Base-by-base conservation (phyloP, 2,113 vertebrate species). In the Paraplagusia blochii region DNA sequence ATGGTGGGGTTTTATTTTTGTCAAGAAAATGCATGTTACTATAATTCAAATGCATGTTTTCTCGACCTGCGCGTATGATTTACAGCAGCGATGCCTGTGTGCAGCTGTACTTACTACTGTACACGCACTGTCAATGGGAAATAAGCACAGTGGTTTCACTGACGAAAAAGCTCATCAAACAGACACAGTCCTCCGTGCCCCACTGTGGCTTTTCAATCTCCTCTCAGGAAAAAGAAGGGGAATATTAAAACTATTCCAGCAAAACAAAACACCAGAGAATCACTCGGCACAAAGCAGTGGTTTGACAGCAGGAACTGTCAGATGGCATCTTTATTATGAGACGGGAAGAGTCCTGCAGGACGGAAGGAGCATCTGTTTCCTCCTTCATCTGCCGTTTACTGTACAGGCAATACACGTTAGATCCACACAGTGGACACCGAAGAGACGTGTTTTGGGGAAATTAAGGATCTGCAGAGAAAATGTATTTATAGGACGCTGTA, bases 261-360 rank as follows among this genome's bases (percentile, higher is more conserved):
- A 69, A 44, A 72, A 64, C 58, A 72, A 66, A 82, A 65, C 69
- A 79, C 72, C 5, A 2, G 44, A 64, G 71, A 53, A 77, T 40
- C 56, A 53, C 58, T 55, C 71, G 60, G 61, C 68, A 61, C 56
- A 66, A 69, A 84, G 74, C 72, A 60, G 62, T 58, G 60, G 58
- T 79, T 72, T 73, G 83, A 88, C 83, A 88, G 83, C 76, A 83
- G 77, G 73, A 86, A 70, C 65, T 74, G 78, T 85, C 80, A 86
- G 79, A 83, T 85, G 82, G 80, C 77, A 76, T 83, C 80, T 85
- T 85, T 86, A 87, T 83, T 81, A 79, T 47, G 61, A 77, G 72
- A 71, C 80, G 66, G 56, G 70, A 77, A 58, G 62, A 73, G 70
- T 85, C 83, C 77, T 75, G 74, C 50, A 71, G 82, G 83, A 82